Base-by-base conservation (phyloP, 23 tunicate species). In the Trididemnum clinides region DNA sequence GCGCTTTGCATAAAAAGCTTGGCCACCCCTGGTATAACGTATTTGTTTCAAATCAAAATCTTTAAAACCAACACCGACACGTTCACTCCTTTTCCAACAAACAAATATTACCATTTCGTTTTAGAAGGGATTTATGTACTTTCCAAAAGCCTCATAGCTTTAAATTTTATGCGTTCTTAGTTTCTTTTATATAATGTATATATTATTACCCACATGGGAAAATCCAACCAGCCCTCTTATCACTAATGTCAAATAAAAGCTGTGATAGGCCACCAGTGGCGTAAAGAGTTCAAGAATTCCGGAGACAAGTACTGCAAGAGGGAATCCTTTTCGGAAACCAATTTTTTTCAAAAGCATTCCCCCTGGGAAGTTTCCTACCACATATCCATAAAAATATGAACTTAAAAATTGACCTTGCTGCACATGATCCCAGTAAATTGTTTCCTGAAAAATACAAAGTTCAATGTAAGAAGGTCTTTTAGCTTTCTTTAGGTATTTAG, bases 361-460 rank as follows among this genome's bases (percentile, higher is more conserved):
- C 2, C 80, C 80, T 7, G 57, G 80, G 10, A 74, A 38, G 28
- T 74, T 74, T 22, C 80, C 80, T 2, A 39, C 57, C 2, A 57
- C 57, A 37, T 74, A 74, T 37, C 80, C 80, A 38, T 74, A 74
- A 23, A 74, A 74, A 22, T 74, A 74, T 20, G 80, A 25, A 4
- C 80, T 57, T 28, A 74, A 39, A 38, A 74, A 39, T 5, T 23
- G 22, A 7, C 80, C 80, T 37, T 74, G 57, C 23, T 74, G 57
- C 2, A 22, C 38, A 22, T 7, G 36, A 7, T 37, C 28, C 80
- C 80, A 74, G 33, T n/a, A 59, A 59, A n/a, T 59, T 12, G 21
- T 59, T 59, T 59, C 5, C 25, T 4, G 20, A 10, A n/a, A 59
- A 59, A 59, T 59, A 15, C 20, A 10, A n/a, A 7, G 10, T 44